These are phyloP conservation scores for Myiotriccus ornatus DNA, from an alignment of 2,797 vertebrate species.

Conservation along the genomic window DNA sequence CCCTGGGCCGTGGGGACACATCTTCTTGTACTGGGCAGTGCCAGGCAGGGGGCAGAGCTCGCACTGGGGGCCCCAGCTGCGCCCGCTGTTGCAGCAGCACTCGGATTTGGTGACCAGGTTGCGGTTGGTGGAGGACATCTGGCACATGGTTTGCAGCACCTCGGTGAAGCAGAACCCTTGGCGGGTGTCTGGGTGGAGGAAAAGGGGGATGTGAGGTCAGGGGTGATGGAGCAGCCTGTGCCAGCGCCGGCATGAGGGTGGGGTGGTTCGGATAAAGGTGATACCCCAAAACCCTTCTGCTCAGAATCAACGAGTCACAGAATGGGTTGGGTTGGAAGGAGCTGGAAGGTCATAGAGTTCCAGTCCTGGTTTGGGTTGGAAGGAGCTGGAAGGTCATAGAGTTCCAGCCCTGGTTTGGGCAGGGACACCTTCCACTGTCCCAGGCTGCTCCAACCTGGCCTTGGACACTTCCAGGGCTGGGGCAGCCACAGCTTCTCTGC, in stretches of 20 bases:
- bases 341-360: neutral
- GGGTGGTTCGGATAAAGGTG: neutral
- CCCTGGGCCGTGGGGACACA: slow-evolving; percentile 91
- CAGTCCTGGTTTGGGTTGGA: neutral
- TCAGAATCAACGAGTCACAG: neutral
- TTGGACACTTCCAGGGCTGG: neutral
- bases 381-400: neutral
- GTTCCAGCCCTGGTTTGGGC: neutral
- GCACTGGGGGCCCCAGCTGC: slow-evolving; percentile 90
- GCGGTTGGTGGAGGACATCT: slow-evolving; percentile 86
- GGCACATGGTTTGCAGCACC: slow-evolving; percentile 90
- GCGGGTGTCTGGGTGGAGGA: slow-evolving; percentile 79
- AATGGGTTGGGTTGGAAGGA: neutral
- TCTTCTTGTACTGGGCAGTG: slow-evolving; percentile 88
- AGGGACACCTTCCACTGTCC: neutral
- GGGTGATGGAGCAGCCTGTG: neutral
- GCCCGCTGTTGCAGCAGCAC: slow-evolving; percentile 90
- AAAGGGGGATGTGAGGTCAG: neutral
- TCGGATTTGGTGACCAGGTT: slow-evolving; percentile 88
- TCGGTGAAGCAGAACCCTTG: slow-evolving; percentile 90
- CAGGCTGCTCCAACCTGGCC: neutral
- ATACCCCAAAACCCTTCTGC: neutral
- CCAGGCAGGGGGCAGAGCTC: slow-evolving; percentile 91
- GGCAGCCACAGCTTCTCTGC: neutral
- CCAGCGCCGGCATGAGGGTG: accelerated